Conservation (phyloP, 2,113 vertebrate genomes). For the Phrynosoma blainvillii region DNA sequence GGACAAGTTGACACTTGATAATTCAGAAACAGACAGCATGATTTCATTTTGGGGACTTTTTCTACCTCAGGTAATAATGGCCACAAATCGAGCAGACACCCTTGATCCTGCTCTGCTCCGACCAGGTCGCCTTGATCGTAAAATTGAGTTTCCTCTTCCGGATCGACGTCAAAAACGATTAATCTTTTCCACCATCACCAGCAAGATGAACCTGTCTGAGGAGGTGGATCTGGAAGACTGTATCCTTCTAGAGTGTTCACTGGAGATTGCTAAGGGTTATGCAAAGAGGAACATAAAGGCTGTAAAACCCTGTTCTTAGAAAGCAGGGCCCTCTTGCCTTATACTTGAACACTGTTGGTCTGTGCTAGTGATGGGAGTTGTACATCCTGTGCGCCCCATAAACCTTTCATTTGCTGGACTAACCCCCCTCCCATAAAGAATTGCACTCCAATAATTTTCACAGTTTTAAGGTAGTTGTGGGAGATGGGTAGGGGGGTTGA, state of each 20-base stretch:
- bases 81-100: slow-evolving; percentile 93
- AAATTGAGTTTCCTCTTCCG: slow-evolving; percentile 93
- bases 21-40: neutral
- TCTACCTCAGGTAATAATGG: slow-evolving; percentile 90
- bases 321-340: neutral
- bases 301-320: neutral
- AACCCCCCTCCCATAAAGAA: too few relatives aligned
- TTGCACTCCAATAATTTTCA: too few relatives aligned
- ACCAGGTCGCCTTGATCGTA: slow-evolving; percentile 90
- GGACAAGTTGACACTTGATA: neutral
- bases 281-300: neutral
- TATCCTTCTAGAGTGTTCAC: slow-evolving; percentile 77
- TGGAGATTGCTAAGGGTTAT: neutral
- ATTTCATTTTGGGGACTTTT: neutral
- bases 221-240: slow-evolving; percentile 96
- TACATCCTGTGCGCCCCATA: too few relatives aligned
- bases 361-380: neutral
- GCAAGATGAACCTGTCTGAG: slow-evolving; percentile 96
- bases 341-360: neutral
- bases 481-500: too few relatives aligned
- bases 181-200: slow-evolving; percentile 94
- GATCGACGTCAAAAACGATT: slow-evolving; percentile 93
- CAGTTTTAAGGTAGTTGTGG: too few relatives aligned
- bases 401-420: too few relatives aligned
- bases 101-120: slow-evolving; percentile 91